A percentile compares a stretch with the other conserved stretches of the same genome.
Conservation (phyloP, 1,140 invertebrate species). For the Eriosoma lanigerum region DNA sequence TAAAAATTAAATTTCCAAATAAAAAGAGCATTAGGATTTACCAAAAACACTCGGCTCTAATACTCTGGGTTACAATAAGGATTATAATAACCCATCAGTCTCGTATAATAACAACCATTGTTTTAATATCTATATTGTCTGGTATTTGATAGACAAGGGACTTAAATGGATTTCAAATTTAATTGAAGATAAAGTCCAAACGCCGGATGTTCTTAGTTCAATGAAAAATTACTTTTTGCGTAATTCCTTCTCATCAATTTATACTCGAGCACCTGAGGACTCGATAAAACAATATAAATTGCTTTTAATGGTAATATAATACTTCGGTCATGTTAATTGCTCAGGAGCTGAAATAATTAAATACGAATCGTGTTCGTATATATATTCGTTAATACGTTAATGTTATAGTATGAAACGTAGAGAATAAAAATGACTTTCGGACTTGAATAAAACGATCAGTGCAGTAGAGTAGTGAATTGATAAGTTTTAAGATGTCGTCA, state of each 20-base stretch:
- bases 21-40: neutral
- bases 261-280: neutral
- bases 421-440: neutral
- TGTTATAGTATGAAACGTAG: neutral
- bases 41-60: neutral
- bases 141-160: slow-evolving; percentile 22
- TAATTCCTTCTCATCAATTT: slow-evolving; percentile 19
- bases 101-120: neutral
- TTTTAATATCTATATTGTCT: slow-evolving; percentile 14
- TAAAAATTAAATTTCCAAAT: neutral
- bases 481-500: neutral
- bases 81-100: slow-evolving; percentile 18
- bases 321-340: slow-evolving; percentile 13
- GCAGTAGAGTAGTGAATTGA: too few species aligned
- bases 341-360: neutral
- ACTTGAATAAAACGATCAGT: neutral
- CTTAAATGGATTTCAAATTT: slow-evolving; percentile 28
- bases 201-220: slow-evolving; percentile 23
- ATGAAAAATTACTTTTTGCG: slow-evolving; percentile 37
- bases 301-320: slow-evolving; percentile 8
- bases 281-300: neutral
- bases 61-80: neutral
- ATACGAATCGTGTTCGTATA: neutral
- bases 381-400: neutral
- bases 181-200: slow-evolving; percentile 26